Evolutionary conservation across 2,888 invertebrate species (phyloP), one percentile per base, ranked within the genome.

Genomic region (Cheiracanthium punctorium): DNA sequence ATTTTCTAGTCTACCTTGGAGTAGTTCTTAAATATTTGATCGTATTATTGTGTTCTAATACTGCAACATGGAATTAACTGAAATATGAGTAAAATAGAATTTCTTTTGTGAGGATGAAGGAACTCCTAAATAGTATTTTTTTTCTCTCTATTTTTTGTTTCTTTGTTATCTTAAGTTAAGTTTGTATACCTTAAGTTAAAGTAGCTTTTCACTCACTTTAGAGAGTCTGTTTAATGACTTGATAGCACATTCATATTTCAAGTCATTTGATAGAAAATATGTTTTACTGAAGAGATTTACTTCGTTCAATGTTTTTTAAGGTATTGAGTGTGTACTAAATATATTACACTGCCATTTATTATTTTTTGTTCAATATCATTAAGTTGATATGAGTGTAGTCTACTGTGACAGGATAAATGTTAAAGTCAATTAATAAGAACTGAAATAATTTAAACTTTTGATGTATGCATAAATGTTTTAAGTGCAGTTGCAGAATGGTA

Each of bases 341-440:
- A 58, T 58, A 58, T n/a, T 58, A 24, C 58, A 58, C 58, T 58
- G 58, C 58, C 58, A 58, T 58, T 20, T 58, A 17, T 58, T 58
- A 24, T 58, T 58, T n/a, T 24, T 58, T 24, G 24, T 58, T 58
- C 1, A 24, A 4, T 37, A 37, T 37, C 24, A 24, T 17, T 48
- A 17, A 48, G 43, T 48, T 48, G 43, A 7, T 48, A 37, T 37
- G 10, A 10, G 37, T 7, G 37, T 7, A 10, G 10, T 37, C 4
- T 37, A 37, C 10, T 37, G 4, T 7, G 37, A 37, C 10, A 7
- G 4, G 4, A 37, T 37, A 37, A 10, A 37, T 37, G 10, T 4
- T 7, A 7, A 37, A 37, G n/a, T n/a, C 10, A 37, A 37, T 37
- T 7, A 7, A 48, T 17, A 48, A 48, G 43, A 17, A 48, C 2